Evolutionary conservation across 2,113 vertebrate genomes (phyloP).

Genomic region (Siphamia tubifer): DNA sequence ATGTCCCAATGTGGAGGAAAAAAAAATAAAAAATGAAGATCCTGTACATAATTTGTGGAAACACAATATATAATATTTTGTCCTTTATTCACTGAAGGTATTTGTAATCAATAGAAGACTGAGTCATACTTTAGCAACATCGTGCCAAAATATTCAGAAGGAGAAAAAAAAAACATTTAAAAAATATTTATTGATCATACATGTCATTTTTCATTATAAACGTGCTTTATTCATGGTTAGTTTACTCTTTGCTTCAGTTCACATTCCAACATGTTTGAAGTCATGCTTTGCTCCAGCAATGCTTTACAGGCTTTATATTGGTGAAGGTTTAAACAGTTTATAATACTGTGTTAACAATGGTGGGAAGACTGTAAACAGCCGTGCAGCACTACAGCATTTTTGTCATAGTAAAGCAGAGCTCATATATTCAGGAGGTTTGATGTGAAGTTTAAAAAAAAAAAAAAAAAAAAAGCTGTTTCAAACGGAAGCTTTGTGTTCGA

Average conservation of each 20-base stretch:
- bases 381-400: constrained; percentile 2
- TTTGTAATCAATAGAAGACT: not conserved
- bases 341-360: constrained; percentile 46
- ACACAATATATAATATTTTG: not conserved
- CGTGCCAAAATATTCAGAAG: not conserved
- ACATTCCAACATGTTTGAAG: constrained; percentile 47
- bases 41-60: no score
- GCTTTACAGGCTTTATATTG: constrained; percentile 54
- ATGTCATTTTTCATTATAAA: constrained; percentile 56
- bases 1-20: no score
- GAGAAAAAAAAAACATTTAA: no score
- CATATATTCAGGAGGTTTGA: not conserved
- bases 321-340: constrained; percentile 65
- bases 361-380: constrained; percentile 55
- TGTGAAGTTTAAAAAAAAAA: not conserved
- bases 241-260: constrained; percentile 46
- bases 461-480: not conserved
- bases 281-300: constrained; percentile 12
- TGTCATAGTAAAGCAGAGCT: not conserved
- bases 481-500: not conserved
- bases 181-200: constrained; percentile 65
- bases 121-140: not conserved
- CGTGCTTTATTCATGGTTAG: constrained; percentile 40
- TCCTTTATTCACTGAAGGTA: not conserved
- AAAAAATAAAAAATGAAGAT: no score